These are phyloP conservation scores for Phalacrocorax brasilianus DNA, from an alignment of 2,113 vertebrate species.

Conservation along the genomic window DNA sequence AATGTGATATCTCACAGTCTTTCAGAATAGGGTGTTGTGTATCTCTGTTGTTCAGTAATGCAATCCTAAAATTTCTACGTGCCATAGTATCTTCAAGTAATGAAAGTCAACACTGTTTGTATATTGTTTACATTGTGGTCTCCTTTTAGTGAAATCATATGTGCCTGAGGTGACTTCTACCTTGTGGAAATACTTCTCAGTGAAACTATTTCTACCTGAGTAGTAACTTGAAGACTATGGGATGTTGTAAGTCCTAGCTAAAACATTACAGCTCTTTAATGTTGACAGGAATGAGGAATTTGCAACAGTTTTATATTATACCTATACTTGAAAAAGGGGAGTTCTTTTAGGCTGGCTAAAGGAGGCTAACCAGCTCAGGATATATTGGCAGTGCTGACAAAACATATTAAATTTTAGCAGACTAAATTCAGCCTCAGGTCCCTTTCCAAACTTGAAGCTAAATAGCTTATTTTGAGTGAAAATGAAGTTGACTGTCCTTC, in stretches of 20 bases:
- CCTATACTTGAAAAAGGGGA: neutral
- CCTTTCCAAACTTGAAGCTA: neutral
- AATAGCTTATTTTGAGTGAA: neutral
- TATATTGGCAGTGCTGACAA: neutral
- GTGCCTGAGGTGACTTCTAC: neutral
- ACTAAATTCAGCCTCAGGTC: neutral
- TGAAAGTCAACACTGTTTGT: neutral
- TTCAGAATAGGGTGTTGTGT: neutral
- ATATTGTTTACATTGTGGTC: neutral
- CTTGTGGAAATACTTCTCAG: neutral
- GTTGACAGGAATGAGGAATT: neutral
- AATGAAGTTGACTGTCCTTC: neutral
- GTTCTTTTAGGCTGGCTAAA: neutral
- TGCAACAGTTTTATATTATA: neutral
- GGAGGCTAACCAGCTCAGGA: neutral
- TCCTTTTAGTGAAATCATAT: neutral
- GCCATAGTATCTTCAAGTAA: neutral
- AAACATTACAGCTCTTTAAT: neutral
- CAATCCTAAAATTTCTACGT: neutral
- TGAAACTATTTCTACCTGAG: neutral
- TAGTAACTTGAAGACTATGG: neutral
- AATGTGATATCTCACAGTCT: neutral
- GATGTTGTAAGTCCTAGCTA: neutral
- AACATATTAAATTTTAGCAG: neutral
- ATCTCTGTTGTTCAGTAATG: neutral